phyloP scores from a whole-genome alignment of 2,797 vertebrate species.

The Synanceia verrucosa region DNA sequence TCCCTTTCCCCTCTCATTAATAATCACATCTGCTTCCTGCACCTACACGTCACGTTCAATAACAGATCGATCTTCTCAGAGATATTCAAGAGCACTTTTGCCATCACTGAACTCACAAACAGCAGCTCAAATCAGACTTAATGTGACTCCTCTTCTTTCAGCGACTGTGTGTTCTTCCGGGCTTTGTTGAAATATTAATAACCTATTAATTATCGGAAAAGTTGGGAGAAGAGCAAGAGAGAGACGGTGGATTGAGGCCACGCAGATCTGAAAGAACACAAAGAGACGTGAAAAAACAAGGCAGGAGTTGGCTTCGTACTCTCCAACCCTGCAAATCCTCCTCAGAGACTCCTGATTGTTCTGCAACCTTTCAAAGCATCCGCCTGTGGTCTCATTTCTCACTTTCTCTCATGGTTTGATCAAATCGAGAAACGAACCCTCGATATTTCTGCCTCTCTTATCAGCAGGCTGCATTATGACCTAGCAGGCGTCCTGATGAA shows the following conservation, averaged over 20 bases:
- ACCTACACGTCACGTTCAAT: constrained; percentile 31
- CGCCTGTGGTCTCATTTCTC: constrained; percentile 46
- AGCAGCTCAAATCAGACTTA: constrained; percentile 22
- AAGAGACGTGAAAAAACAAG: constrained; percentile 49
- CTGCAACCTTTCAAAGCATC: constrained; percentile 53
- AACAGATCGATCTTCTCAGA: constrained; percentile 9
- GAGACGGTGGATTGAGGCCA: constrained; percentile 59
- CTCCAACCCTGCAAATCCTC: constrained; percentile 37
- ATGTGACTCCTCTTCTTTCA: constrained; percentile 10
- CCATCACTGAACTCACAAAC: constrained; percentile 31
- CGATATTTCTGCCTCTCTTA: constrained; percentile 3
- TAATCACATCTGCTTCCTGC: constrained; percentile 20
- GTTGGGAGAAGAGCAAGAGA: constrained; percentile 13
- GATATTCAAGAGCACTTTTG: constrained; percentile 21
- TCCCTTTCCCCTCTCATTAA: constrained; percentile 15
- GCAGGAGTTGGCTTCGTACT: constrained; percentile 41
- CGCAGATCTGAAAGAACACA: constrained; percentile 61
- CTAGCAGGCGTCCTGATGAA: not conserved
- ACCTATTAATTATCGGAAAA: constrained; percentile 62
- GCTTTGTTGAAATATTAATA: constrained; percentile 60
- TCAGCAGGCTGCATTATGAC: constrained; percentile 12
- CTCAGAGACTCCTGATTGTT: constrained; percentile 52
- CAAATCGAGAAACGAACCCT: constrained; percentile 34
- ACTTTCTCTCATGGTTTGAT: constrained; percentile 45
- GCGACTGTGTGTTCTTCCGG: constrained; percentile 8